Conservation (phyloP, 2,797 vertebrate genomes). For the Myotis pilosus region DNA sequence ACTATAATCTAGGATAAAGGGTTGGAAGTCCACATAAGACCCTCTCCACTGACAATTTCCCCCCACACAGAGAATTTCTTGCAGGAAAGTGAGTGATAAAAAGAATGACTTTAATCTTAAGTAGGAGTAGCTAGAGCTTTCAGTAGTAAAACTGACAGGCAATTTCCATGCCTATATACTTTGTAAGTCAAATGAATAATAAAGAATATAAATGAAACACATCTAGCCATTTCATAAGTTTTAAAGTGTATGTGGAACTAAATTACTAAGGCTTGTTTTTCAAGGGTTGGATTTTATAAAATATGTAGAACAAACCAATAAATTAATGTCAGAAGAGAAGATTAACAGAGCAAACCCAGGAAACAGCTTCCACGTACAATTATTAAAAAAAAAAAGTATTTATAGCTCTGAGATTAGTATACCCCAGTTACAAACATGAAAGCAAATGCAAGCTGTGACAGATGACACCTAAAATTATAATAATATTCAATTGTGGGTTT, state of each 20-base stretch:
- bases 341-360: slow-evolving; percentile 69
- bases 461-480: not conserved
- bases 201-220: slow-evolving; percentile 77
- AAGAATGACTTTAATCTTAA: slow-evolving; percentile 79
- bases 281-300: slow-evolving; percentile 60
- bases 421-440: slow-evolving; percentile 28
- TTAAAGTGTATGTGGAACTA: slow-evolving; percentile 52
- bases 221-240: slow-evolving; percentile 71
- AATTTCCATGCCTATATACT: slow-evolving; percentile 76
- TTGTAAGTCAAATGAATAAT: slow-evolving; percentile 81
- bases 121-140: slow-evolving; percentile 71
- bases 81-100: slow-evolving; percentile 73
- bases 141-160: slow-evolving; percentile 77
- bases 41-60: slow-evolving; percentile 63
- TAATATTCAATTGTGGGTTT: slow-evolving; percentile 16
- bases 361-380: slow-evolving; percentile 49
- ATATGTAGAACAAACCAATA: slow-evolving; percentile 56
- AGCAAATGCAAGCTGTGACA: slow-evolving; percentile 20
- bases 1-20: slow-evolving; percentile 72
- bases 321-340: slow-evolving; percentile 57
- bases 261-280: slow-evolving; percentile 73
- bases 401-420: slow-evolving; percentile 42
- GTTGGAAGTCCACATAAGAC: slow-evolving; percentile 73
- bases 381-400: slow-evolving; percentile 20
- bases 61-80: slow-evolving; percentile 65